Evolutionary conservation across 2,888 invertebrate species (phyloP), one percentile per base, ranked within the genome.

Genomic region (Tipula confusa): DNA sequence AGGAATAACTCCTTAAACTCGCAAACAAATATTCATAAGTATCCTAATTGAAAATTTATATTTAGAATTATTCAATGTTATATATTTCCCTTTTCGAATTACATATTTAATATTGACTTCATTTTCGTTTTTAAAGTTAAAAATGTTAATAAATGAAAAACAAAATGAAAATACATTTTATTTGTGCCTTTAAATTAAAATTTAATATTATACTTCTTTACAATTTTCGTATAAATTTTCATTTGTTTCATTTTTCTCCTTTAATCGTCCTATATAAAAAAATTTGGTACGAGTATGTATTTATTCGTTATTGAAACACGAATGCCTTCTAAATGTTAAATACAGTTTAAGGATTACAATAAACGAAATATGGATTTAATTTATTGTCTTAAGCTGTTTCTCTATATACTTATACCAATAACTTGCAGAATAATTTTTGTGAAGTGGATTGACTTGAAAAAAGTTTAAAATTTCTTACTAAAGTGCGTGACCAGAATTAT

Each of bases 11-110:
- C 64, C 24, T 64, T 64, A 64, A 64, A 64, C 64, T 64, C 64
- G 64, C 64, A 64, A 64, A 64, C 64, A 64, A 64, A 64, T 64
- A 64, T 64, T 64, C 64, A 64, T 64, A 64, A 64, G 64, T 24
- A 64, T 64, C 64, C 64, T 64, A 64, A 64, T 64, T 64, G 64
- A 64, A 64, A 64, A 64, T 64, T 64, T 64, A 64, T 64, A 64
- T 64, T 64, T 64, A 24, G 64, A 64, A 64, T 64, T 64, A 64
- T 24, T 64, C 64, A 64, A 64, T 24, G 64, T 64, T 24, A 9
- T 64, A n/a, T n/a, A 64, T 64, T 64, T 24, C 64, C 24, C 24
- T 64, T 64, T 18, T 24, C 24, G 64, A 64, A 64, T 64, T 64
- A n/a, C n/a, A n/a, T n/a, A 64, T 64, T 64, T 64, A 64, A 24